phyloP scores from a whole-genome alignment of 2,888 invertebrate genomes.

The Nipponacmea schrenckii region DNA sequence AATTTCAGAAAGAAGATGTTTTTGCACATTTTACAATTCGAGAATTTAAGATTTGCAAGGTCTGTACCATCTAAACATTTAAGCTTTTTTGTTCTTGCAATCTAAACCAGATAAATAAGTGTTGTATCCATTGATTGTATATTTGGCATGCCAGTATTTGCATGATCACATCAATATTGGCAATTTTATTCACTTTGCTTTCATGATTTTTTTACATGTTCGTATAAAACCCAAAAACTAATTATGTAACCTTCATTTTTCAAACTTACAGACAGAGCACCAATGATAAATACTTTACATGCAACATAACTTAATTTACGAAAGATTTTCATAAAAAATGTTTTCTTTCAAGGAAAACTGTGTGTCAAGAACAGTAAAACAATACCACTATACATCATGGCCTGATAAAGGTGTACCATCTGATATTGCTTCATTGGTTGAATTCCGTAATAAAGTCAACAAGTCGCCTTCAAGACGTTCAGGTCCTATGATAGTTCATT shows the following conservation, averaged over 20 bases:
- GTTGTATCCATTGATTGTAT: too few species aligned
- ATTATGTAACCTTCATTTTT: not conserved
- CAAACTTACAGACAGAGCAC: not conserved
- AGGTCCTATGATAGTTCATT: constrained; percentile 39
- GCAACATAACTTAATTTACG: too few species aligned
- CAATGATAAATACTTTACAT: not conserved
- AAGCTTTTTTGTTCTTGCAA: not conserved
- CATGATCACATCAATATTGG: too few species aligned
- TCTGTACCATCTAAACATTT: constrained; percentile 8
- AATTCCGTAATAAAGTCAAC: constrained; percentile 48
- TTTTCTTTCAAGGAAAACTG: not conserved
- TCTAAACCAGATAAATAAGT: too few species aligned
- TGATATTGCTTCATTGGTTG: constrained; percentile 49
- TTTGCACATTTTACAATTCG: constrained; percentile 46
- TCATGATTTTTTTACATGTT: too few species aligned
- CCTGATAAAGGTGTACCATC: constrained; percentile 56
- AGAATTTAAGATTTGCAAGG: constrained; percentile 40
- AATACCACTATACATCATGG: constrained; percentile 62
- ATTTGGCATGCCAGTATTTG: too few species aligned
- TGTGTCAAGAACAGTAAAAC: constrained; percentile 33
- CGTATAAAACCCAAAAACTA: not conserved
- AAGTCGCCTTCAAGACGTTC: constrained; percentile 26
- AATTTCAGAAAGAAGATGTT: constrained; percentile 33
- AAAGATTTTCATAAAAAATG: not conserved
- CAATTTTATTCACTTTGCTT: too few species aligned